A percentile compares a stretch with the other conserved stretches of the same genome.
Evolutionary conservation across 2,113 vertebrate genomes (phyloP).

Genomic region (Xenus cinereus): DNA sequence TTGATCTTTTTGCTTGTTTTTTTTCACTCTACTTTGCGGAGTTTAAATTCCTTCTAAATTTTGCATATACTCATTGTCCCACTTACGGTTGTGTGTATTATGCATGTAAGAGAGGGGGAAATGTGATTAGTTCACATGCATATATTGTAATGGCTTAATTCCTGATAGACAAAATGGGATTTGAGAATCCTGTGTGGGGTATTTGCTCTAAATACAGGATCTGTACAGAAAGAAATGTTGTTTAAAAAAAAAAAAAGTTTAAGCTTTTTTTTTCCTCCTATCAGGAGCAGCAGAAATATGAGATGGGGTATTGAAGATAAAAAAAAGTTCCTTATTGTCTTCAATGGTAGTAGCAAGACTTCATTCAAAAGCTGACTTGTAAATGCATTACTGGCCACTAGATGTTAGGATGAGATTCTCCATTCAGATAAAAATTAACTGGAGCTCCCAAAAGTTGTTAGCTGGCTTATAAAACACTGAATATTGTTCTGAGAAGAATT

Average conservation of each 20-base stretch:
- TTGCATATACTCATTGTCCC: rapidly evolving
- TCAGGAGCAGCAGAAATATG: not conserved
- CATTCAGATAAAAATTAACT: not conserved
- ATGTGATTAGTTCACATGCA: not conserved
- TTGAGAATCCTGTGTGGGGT: not conserved
- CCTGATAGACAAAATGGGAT: not conserved
- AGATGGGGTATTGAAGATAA: not conserved
- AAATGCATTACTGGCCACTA: not conserved
- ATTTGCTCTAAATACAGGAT: not conserved
- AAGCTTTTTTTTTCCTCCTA: not conserved
- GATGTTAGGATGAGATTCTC: not conserved
- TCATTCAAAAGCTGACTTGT: not conserved
- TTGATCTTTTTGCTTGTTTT: not conserved
- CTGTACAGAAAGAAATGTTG: not conserved
- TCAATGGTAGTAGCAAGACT: not conserved
- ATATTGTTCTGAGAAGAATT: not conserved
- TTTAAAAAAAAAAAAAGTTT: not conserved
- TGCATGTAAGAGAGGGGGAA: not conserved
- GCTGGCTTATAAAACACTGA: not conserved
- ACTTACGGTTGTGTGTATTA: not conserved
- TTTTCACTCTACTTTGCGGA: not conserved
- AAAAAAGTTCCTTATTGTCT: not conserved
- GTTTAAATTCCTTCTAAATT: not conserved
- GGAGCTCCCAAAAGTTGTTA: not conserved
- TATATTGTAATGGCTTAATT: not conserved